phyloP scores from a whole-genome alignment of 1,140 invertebrate species.

The Colletes gigas region DNA sequence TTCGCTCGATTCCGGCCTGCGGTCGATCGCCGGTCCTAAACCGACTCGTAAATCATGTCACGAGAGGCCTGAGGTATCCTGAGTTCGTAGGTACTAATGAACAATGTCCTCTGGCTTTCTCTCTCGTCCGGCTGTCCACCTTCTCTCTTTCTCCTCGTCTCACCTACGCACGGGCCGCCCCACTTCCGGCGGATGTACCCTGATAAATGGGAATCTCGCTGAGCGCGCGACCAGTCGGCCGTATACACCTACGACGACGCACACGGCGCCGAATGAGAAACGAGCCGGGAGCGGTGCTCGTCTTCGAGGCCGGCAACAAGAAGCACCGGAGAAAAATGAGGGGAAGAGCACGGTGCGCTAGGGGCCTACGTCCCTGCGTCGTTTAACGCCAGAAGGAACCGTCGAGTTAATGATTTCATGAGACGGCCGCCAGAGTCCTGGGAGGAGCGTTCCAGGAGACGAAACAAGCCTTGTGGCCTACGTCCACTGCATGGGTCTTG shows the following conservation, averaged over 20 bases:
- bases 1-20: not conserved
- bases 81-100: slow-evolving; percentile 63
- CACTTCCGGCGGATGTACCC: slow-evolving; percentile 80
- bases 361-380: not conserved
- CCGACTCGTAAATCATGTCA: slow-evolving; percentile 27
- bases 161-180: slow-evolving; percentile 79
- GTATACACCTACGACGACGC: slow-evolving; percentile 65
- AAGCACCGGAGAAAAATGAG: slow-evolving; percentile 39
- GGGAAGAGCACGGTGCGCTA: not conserved
- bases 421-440: slow-evolving; percentile 3
- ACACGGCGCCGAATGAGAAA: slow-evolving; percentile 57
- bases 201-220: slow-evolving; percentile 79
- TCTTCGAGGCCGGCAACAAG: slow-evolving; percentile 53
- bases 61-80: slow-evolving; percentile 20
- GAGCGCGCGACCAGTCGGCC: slow-evolving; percentile 62
- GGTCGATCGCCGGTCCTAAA: slow-evolving; percentile 8
- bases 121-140: slow-evolving; percentile 6
- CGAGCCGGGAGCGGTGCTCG: slow-evolving; percentile 55
- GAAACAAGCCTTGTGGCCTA: not conserved
- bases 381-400: slow-evolving; percentile 12
- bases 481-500: not conserved
- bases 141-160: slow-evolving; percentile 62
- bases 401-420: slow-evolving; percentile 40
- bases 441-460: slow-evolving; percentile 27
- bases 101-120: slow-evolving; percentile 48